phyloP scores from a whole-genome alignment of 2,888 invertebrate species.

The Ectemnius cavifrons region DNA sequence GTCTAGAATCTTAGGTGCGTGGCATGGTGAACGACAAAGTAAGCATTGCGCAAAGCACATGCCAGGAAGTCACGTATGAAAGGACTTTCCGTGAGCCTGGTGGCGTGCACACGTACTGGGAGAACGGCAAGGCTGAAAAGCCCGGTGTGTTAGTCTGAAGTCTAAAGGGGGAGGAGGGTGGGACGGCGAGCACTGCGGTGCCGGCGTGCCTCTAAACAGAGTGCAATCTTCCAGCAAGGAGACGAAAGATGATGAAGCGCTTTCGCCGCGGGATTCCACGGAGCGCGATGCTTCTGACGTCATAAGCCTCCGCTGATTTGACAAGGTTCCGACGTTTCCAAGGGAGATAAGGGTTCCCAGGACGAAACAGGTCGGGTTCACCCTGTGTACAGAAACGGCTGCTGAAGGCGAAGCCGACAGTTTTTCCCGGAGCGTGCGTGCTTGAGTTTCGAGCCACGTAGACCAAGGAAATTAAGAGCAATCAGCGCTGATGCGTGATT shows the following conservation, averaged over 20 bases:
- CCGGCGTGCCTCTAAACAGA: slow-evolving; percentile 10
- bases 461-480: slow-evolving; percentile 68
- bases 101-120: not conserved
- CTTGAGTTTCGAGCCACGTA: slow-evolving; percentile 67
- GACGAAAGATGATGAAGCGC: slow-evolving; percentile 22
- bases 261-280: slow-evolving; percentile 2
- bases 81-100: slow-evolving; percentile 5
- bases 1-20: too few relatives aligned
- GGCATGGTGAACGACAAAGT: too few relatives aligned
- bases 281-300: slow-evolving; percentile 7
- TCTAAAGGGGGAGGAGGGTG: not conserved
- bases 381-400: too few relatives aligned
- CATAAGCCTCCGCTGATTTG: slow-evolving; percentile 52
- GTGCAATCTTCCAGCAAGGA: not conserved
- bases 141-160: not conserved
- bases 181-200: not conserved
- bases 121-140: not conserved
- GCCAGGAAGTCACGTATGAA: slow-evolving; percentile 4
- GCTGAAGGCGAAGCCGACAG: too few relatives aligned
- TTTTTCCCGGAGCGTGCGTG: not conserved
- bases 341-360: slow-evolving; percentile 14
- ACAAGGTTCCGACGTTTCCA: slow-evolving; percentile 39
- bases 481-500: slow-evolving; percentile 68
- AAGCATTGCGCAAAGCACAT: not conserved
- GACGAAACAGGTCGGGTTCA: too few relatives aligned